Evolutionary conservation across 2,888 invertebrate genomes (phyloP).

Genomic region (Lordiphosa andalusiaca): DNA sequence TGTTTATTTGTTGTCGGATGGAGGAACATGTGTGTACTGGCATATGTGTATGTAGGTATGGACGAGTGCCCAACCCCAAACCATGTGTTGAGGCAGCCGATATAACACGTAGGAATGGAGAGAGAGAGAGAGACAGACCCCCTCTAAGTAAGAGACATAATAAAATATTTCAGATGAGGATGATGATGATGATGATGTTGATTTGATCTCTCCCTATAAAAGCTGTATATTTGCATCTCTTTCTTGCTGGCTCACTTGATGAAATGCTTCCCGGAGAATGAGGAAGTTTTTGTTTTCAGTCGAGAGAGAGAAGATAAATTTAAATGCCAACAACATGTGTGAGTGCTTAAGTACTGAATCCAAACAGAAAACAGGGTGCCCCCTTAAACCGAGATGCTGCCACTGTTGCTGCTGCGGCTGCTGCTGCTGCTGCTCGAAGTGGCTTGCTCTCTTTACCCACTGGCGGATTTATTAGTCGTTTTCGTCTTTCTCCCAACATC

Average conservation of each 20-base stretch:
- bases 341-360: conserved; percentile 25
- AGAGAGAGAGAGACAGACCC: conserved; percentile 73
- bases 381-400: conserved; percentile 15
- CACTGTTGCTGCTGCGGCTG: conserved; percentile 14
- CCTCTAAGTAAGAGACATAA: conserved; percentile 75
- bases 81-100: conserved; percentile 68
- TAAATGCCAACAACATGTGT: conserved; percentile 32
- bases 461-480: conserved; percentile 73
- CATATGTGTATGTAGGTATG: conserved; percentile 48
- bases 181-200: conserved; percentile 16
- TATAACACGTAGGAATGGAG: conserved; percentile 73
- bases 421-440: conserved; percentile 25
- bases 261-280: conserved; percentile 72
- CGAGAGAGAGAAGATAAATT: conserved; percentile 57
- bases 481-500: conserved; percentile 53
- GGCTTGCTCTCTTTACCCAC: conserved; percentile 76
- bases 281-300: conserved; percentile 51
- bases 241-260: conserved; percentile 59
- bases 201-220: conserved; percentile 10
- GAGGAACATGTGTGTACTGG: conserved; percentile 61
- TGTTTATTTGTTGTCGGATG: conserved; percentile 64
- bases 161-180: conserved; percentile 46
- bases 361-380: conserved; percentile 49
- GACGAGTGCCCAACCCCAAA: conserved; percentile 48
- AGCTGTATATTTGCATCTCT: conserved; percentile 20